Evolutionary conservation across 2,888 invertebrate genomes (phyloP), one percentile per base, ranked within the genome.

Genomic region (Gonocerus acuteangulatus): DNA sequence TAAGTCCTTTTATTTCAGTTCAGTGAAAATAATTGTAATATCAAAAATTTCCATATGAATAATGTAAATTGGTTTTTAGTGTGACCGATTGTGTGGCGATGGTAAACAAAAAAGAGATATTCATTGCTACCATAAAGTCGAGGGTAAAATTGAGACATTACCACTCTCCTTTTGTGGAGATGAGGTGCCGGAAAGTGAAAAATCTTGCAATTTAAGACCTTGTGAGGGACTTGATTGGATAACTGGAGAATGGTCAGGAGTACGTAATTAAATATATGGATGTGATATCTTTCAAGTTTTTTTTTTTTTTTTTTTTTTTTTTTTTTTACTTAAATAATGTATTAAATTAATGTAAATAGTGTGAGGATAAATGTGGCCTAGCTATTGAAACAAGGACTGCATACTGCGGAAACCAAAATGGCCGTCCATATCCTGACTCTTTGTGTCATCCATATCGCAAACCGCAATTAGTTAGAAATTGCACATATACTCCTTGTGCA

Each of bases 141-240:
- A 77, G 60, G 82, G 82, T 0, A 82, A 80, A 62, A 82, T 89
- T 11, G 79, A 84, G 67, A 78, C 87, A 1, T 73, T 89, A 18
- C 76, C 77, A 0, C 83, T 84, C 45, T 86, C 86, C 66, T 73
- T 76, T 0, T 75, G 78, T 57, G 72, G 72, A 1, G 85, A 80
- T 44, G 81, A 83, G 68, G 87, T 86, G 71, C 92, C 95, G 0
- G 79, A 81, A 44, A 74, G 75, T 1, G 84, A 86, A 67, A 82
- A 84, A 70, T 64, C 77, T 13, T 96, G 96, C 72, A 79, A 83
- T 68, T 67, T 89, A 70, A 78, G 87, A 49, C 90, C 93, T 0
- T 95, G 95, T 71, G 89, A 88, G 62, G 95, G 94, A 3, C 85
- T 93, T 9, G 94, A 94, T 73, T 95, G 94, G 93, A 82, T 93